A percentile compares a stretch with the other conserved stretches of the same genome.
Evolutionary conservation across 1,140 invertebrate species (phyloP).

Genomic region (Lepidurus packardi): DNA sequence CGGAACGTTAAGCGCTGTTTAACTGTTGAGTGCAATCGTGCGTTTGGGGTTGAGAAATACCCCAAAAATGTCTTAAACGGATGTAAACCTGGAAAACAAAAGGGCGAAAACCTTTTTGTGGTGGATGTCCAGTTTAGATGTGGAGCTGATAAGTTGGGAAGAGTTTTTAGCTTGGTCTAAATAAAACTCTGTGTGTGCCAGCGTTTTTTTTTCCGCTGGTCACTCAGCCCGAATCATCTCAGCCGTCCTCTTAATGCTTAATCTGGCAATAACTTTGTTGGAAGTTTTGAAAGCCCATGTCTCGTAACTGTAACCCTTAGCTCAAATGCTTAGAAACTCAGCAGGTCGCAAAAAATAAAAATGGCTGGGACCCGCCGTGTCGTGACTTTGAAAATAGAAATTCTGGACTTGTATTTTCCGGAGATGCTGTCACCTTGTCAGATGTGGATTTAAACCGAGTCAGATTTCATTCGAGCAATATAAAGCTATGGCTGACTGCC

Average conservation of each 20-base stretch:
- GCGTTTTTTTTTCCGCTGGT: neutral
- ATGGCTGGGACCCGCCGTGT: neutral
- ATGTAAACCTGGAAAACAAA: too few species aligned
- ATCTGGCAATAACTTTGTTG: constrained; percentile 3
- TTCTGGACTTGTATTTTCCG: neutral
- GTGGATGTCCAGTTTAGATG: too few species aligned
- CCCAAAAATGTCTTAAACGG: too few species aligned
- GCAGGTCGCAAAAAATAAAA: neutral
- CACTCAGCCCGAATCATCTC: neutral
- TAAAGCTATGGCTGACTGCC: neutral
- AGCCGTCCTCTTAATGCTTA: neutral
- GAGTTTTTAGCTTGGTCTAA: too few species aligned
- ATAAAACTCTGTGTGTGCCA: neutral
- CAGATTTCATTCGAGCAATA: neutral
- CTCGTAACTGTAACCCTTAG: neutral
- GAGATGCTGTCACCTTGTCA: constrained; percentile 13
- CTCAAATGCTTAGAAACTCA: constrained; percentile 5
- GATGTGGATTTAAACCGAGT: constrained; percentile 10
- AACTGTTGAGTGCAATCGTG: too few species aligned
- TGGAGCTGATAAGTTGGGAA: too few species aligned
- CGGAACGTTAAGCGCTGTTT: too few species aligned
- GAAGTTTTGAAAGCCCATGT: neutral
- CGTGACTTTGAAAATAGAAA: constrained; percentile 14
- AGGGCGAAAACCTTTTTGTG: too few species aligned
- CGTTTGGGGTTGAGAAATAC: too few species aligned